Base-by-base conservation (phyloP, 2,113 vertebrate species). In the Xenopus borealis region DNA sequence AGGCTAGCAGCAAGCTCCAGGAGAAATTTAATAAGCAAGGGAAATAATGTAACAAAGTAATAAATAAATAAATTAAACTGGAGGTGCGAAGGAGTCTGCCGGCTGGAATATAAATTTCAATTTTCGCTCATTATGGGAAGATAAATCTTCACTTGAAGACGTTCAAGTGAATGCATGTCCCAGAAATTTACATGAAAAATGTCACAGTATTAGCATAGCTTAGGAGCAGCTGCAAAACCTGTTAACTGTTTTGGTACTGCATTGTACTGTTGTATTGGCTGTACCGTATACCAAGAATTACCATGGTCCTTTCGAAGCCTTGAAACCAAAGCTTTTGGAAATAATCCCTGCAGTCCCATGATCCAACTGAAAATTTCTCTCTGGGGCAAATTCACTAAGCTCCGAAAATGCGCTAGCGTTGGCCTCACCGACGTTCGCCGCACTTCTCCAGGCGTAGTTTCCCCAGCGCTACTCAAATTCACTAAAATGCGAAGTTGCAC, bases 121-220 rank as follows among this genome's bases (percentile, higher is more conserved):
- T 77, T 77, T 77, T 70, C 74, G 63, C 74, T 77, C 74, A 77
- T 77, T 77, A 77, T 70, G 74, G 45, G 19, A 46, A 69, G 67
- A 77, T 69, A 70, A 70, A 77, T 77, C 74, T 77, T 44, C 66
- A 63, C 73, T 57, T 69, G 30, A 62, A 64, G 74, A 77, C 19
- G 10, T 70, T 70, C 74, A 70, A 77, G 66, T 77, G 74, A 77
- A 77, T 57, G 61, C 74, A 57, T 64, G 74, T 70, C 74, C 59
- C 59, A 62, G 66, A 75, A 75, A 75, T 75, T 75, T 75, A 62
- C 73, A 75, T 75, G 66, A 69, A 69, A 75, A 75, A 75, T 75
- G 66, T 69, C 73, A 70, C 44, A 53, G 72, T 57, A 75, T 75
- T 75, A 75, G 65, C 72, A 75, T 69, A 75, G 57, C 64, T 73